phyloP scores from a whole-genome alignment of 1,140 invertebrate species.

The Panulirus ornatus region DNA sequence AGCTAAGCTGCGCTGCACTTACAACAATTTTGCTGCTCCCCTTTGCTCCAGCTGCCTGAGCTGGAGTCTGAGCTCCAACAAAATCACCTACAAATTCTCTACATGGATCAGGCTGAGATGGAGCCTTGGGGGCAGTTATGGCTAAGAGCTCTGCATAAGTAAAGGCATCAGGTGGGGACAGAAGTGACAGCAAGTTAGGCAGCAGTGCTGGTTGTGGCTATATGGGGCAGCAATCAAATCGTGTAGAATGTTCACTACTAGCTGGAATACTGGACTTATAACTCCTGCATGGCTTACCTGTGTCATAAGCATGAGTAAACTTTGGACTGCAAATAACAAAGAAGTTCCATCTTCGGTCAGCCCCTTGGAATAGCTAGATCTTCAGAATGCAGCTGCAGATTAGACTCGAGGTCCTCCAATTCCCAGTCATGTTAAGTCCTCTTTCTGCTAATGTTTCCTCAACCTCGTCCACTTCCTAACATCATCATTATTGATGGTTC shows the following conservation, averaged over 20 bases:
- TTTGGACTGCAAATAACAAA: constrained; percentile 53
- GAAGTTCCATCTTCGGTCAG: constrained; percentile 60
- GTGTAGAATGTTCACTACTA: constrained; percentile 69
- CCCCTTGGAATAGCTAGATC: constrained; percentile 56
- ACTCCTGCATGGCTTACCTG: constrained; percentile 67
- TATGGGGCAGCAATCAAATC: constrained; percentile 69
- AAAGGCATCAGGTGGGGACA: constrained; percentile 68
- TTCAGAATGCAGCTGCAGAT: constrained; percentile 51
- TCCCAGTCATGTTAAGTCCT: constrained; percentile 59
- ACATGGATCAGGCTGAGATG: constrained; percentile 6
- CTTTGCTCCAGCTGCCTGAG: constrained; percentile 68
- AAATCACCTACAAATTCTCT: constrained; percentile 54
- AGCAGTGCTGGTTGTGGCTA: constrained; percentile 65
- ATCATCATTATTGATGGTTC: constrained; percentile 10
- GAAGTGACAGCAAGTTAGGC: constrained; percentile 63
- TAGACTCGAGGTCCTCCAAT: constrained; percentile 55
- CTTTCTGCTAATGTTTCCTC: constrained; percentile 24
- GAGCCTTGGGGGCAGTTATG: constrained; percentile 63
- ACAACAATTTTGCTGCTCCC: constrained; percentile 71
- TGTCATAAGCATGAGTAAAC: constrained; percentile 60
- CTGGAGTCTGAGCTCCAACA: constrained; percentile 62
- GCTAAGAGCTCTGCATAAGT: constrained; percentile 64
- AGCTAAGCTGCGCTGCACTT: constrained; percentile 66
- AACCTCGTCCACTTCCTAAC: neutral
- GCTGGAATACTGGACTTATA: constrained; percentile 71